Evolutionary conservation across 2,113 vertebrate genomes (phyloP).

Genomic region (Eudyptes chrysolophus): DNA sequence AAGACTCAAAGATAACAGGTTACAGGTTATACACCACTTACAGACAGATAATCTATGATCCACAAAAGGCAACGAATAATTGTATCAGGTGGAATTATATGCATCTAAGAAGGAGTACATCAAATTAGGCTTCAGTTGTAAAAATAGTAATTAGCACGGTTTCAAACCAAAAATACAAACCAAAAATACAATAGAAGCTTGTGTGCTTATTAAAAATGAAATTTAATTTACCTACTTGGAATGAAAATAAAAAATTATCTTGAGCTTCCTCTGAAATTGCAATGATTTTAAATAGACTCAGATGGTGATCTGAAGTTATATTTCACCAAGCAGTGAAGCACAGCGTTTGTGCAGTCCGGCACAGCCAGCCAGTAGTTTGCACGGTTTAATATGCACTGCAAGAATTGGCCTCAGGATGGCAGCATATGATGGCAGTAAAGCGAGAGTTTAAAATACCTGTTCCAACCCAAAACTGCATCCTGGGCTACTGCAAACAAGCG

Average conservation of each 20-base stretch:
- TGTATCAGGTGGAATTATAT: neutral
- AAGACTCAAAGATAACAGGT: neutral
- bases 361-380: accelerated
- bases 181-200: neutral
- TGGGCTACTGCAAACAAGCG: neutral
- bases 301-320: neutral
- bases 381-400: neutral
- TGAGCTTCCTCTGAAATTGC: neutral
- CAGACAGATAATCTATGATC: neutral
- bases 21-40: neutral
- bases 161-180: neutral
- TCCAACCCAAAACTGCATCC: neutral
- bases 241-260: neutral
- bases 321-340: neutral
- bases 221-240: neutral
- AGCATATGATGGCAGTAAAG: conserved; percentile 2
- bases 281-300: neutral
- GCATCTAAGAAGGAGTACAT: neutral
- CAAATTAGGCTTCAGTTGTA: neutral
- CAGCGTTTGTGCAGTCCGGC: accelerated
- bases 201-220: neutral
- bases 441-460: neutral
- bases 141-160: neutral
- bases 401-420: conserved; percentile 70
- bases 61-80: neutral